Percentiles rank a stretch among this genome's conserved stretches.
phyloP scores from a whole-genome alignment of 2,888 invertebrate species.

The Ferrisia virgata region DNA sequence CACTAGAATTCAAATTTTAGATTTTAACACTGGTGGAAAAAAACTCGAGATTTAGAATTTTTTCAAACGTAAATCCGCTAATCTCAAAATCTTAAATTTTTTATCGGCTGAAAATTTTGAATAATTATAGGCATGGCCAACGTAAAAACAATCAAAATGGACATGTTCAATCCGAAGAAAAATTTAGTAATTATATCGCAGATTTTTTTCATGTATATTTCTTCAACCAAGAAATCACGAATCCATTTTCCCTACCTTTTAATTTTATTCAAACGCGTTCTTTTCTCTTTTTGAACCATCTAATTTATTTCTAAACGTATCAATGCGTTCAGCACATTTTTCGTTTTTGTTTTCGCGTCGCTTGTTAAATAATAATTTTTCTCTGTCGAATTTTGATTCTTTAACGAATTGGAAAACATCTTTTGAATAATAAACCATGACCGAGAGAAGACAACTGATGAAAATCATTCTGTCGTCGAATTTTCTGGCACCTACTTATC shows the following conservation, averaged over 20 bases:
- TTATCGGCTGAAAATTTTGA: too few species aligned
- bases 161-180: too few species aligned
- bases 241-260: neutral
- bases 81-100: too few species aligned
- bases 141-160: too few species aligned
- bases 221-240: neutral
- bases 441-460: neutral
- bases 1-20: too few species aligned
- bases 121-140: too few species aligned
- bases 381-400: neutral
- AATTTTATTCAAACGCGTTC: neutral
- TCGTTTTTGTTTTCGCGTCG: neutral
- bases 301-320: neutral
- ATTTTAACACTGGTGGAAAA: too few species aligned
- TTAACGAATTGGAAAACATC: constrained; percentile 13
- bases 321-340: neutral
- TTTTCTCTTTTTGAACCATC: neutral
- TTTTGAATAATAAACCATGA: neutral
- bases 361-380: neutral
- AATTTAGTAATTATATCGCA: too few species aligned
- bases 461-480: neutral
- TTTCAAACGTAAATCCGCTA: too few species aligned
- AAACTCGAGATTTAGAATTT: too few species aligned
- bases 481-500: too few species aligned
- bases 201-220: too few species aligned